These are phyloP conservation scores for Leptobrachium leishanense DNA, from an alignment of 2,113 vertebrate genomes.

Conservation along the genomic window DNA sequence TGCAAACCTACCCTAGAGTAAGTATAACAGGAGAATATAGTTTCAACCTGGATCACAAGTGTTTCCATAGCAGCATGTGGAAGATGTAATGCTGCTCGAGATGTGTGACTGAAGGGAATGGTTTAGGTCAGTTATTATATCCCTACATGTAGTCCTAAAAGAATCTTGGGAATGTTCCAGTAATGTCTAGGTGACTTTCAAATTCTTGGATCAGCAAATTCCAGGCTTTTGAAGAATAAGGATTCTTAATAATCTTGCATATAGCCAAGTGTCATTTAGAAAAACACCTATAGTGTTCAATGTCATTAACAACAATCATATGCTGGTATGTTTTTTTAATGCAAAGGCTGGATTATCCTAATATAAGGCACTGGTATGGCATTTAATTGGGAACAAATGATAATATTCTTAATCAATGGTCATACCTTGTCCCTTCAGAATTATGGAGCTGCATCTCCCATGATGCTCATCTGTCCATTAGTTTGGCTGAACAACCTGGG, in stretches of 20 bases:
- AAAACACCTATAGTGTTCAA: not conserved
- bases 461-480: too few species aligned
- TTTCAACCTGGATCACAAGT: conserved; percentile 2
- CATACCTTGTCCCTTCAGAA: too few species aligned
- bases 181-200: not conserved
- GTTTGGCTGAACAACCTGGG: too few species aligned
- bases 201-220: not conserved
- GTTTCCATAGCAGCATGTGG: conserved; percentile 35
- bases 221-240: not conserved
- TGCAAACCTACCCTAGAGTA: conserved; percentile 14
- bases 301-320: too few species aligned
- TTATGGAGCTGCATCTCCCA: too few species aligned
- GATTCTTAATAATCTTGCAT: not conserved
- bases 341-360: too few species aligned
- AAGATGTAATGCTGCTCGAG: conserved; percentile 35
- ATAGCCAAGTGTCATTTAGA: not conserved
- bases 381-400: too few species aligned
- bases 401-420: too few species aligned
- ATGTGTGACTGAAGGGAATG: conserved; percentile 36
- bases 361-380: too few species aligned
- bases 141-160: not conserved
- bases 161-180: conserved; percentile 27
- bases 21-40: conserved; percentile 10
- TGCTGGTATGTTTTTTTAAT: too few species aligned
- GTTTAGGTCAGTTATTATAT: conserved; percentile 7